Conservation (phyloP, 1,140 invertebrate species). For the Drosophila pallidifrons region DNA sequence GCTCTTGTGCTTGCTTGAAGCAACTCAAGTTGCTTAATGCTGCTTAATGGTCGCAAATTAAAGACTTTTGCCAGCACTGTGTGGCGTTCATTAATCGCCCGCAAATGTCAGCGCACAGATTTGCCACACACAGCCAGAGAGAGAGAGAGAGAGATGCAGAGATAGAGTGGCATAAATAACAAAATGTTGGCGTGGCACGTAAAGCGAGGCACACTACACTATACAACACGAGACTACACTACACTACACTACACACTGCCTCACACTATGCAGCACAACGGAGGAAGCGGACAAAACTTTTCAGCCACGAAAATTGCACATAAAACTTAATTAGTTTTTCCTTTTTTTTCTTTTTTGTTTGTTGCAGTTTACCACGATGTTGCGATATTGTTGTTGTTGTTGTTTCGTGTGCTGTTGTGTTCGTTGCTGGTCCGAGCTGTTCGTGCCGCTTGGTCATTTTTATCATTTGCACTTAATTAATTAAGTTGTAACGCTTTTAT, state of each 20-base stretch:
- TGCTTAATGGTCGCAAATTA: slow-evolving; percentile 69
- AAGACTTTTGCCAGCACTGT: slow-evolving; percentile 51
- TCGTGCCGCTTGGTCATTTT: slow-evolving; percentile 78
- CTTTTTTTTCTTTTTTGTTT: slow-evolving; percentile 23
- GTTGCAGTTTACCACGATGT: slow-evolving; percentile 31
- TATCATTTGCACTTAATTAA: slow-evolving; percentile 84
- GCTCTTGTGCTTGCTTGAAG: not conserved
- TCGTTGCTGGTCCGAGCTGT: slow-evolving; percentile 41
- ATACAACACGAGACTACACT: not conserved
- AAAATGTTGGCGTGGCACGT: slow-evolving; percentile 66
- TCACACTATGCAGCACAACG: not conserved
- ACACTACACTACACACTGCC: not conserved
- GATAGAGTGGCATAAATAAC: slow-evolving; percentile 61
- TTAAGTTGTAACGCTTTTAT: slow-evolving; percentile 82
- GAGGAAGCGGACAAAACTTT: slow-evolving; percentile 60
- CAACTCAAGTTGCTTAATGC: not conserved
- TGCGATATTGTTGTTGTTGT: slow-evolving; percentile 7
- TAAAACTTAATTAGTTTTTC: slow-evolving; percentile 83
- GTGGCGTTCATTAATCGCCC: slow-evolving; percentile 72
- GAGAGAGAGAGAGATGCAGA: not conserved
- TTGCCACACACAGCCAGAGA: slow-evolving; percentile 34
- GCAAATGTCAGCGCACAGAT: slow-evolving; percentile 73
- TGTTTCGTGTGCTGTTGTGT: slow-evolving; percentile 17
- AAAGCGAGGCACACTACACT: slow-evolving; percentile 44
- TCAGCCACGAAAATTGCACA: slow-evolving; percentile 82